Conservation (phyloP, 2,797 vertebrate species). For the Microcaecilia unicolor region DNA sequence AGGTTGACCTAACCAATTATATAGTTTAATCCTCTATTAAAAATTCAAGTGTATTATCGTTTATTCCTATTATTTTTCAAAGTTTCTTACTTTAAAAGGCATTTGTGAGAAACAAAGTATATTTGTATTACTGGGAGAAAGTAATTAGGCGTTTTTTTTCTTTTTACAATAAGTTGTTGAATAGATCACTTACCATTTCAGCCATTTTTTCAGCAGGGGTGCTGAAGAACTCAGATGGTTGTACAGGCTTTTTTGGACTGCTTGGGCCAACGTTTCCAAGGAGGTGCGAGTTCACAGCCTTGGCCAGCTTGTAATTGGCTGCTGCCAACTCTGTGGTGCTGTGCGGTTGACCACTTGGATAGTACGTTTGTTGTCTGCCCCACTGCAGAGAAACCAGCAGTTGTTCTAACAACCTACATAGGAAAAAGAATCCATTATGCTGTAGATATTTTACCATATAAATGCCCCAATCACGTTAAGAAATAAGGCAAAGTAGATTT, state of each 20-base stretch:
- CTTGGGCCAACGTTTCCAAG: slow-evolving; percentile 65
- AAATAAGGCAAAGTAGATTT: neutral
- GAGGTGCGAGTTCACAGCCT: slow-evolving; percentile 79
- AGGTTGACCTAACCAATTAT: too few relatives aligned
- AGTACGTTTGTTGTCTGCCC: slow-evolving; percentile 88
- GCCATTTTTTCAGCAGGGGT: slow-evolving; percentile 97
- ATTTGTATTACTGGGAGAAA: neutral
- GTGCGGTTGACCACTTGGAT: slow-evolving; percentile 73
- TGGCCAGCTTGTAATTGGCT: slow-evolving; percentile 77
- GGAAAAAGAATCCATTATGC: neutral
- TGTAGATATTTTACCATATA: neutral
- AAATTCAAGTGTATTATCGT: too few relatives aligned
- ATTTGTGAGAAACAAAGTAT: too few relatives aligned
- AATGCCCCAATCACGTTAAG: too few relatives aligned
- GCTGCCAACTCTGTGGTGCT: slow-evolving; percentile 78
- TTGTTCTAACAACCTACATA: slow-evolving; percentile 77
- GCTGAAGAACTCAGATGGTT: slow-evolving; percentile 65
- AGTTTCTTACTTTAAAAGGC: neutral
- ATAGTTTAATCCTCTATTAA: too few relatives aligned
- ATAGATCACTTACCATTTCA: slow-evolving; percentile 69
- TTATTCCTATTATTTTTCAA: neutral
- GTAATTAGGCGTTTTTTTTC: neutral
- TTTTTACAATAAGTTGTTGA: neutral
- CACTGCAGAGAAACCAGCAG: slow-evolving; percentile 89
- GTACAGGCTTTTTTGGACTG: slow-evolving; percentile 38